Percentiles rank a stretch among this genome's conserved stretches.
phyloP scores from a whole-genome alignment of 2,797 vertebrate species.

The Hydrophis major region DNA sequence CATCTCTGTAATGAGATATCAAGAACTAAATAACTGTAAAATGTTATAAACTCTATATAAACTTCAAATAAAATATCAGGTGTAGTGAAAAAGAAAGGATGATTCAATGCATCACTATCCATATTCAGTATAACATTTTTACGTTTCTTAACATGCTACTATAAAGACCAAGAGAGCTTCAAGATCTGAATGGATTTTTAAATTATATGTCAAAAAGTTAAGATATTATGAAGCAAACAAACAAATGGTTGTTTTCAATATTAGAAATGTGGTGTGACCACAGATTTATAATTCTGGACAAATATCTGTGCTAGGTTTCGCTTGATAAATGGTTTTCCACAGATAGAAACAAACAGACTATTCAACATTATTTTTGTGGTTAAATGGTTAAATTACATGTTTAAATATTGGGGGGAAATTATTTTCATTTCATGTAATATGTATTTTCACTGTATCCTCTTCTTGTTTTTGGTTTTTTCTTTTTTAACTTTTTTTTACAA shows the following conservation, averaged over 20 bases:
- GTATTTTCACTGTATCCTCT: not conserved
- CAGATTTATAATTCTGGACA: not conserved
- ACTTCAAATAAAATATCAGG: not conserved
- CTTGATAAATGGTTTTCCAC: not conserved
- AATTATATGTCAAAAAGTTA: not conserved
- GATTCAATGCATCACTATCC: not conserved
- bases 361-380: not conserved
- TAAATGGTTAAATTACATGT: not conserved
- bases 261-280: not conserved
- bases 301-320: not conserved
- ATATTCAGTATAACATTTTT: not conserved
- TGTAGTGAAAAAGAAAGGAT: not conserved
- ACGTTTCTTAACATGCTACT: not conserved
- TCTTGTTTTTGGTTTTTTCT: not conserved
- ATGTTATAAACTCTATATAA: not conserved
- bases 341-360: not conserved
- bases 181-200: not conserved
- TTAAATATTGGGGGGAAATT: not conserved
- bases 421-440: not conserved
- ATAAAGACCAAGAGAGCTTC: not conserved
- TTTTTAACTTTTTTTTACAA: not conserved
- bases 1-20: conserved; percentile 78
- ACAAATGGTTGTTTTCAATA: not conserved
- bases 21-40: conserved; percentile 10
- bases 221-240: not conserved